phyloP scores from a whole-genome alignment of 2,888 invertebrate species.

The Harpagoxenus sublaevis region DNA sequence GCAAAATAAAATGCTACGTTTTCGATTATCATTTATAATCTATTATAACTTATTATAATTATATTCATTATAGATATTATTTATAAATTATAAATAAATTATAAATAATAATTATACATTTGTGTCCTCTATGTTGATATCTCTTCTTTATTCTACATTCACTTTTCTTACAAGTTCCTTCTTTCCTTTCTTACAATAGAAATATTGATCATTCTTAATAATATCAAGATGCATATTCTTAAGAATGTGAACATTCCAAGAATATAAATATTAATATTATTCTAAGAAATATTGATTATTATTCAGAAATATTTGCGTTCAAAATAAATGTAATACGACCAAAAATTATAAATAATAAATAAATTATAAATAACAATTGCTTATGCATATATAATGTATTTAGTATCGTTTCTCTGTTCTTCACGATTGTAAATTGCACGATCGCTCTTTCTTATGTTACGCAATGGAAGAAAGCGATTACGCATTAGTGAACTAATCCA shows the following conservation, averaged over 20 bases:
- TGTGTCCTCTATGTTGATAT: not conserved
- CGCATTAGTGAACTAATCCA: slow-evolving; percentile 11
- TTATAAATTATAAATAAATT: not conserved
- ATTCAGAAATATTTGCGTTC: not conserved
- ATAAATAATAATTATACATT: not conserved
- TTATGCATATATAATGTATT: not conserved
- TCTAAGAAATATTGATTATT: not conserved
- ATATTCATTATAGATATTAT: not conserved
- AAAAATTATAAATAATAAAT: not conserved
- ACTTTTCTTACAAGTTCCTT: not conserved
- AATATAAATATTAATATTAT: not conserved
- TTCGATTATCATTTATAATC: not conserved
- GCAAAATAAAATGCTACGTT: not conserved
- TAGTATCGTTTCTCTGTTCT: not conserved
- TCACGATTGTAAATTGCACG: not conserved
- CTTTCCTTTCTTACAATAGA: not conserved
- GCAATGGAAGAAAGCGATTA: slow-evolving; percentile 31
- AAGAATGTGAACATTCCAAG: too few relatives aligned
- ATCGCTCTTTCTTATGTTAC: not conserved
- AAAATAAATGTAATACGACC: not conserved
- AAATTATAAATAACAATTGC: not conserved
- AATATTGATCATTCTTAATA: not conserved
- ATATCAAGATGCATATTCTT: not conserved
- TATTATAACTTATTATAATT: not conserved
- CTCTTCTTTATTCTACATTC: not conserved